Percentiles rank a stretch among this genome's conserved stretches.
Evolutionary conservation across 2,888 invertebrate species (phyloP).

Genomic region (Leptopilina myrica): DNA sequence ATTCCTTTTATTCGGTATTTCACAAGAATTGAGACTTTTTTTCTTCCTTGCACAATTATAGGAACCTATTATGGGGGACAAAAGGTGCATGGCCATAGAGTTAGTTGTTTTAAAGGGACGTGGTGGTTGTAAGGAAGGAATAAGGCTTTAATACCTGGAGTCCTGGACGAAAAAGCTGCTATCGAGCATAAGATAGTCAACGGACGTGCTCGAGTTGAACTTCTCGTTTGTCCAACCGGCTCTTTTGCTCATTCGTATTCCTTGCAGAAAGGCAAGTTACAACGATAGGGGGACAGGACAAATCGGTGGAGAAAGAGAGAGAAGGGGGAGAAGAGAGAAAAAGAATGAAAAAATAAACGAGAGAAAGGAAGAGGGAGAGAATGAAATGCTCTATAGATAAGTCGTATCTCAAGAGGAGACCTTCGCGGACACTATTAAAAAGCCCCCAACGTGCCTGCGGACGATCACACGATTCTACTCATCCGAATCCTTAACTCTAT

Average conservation of each 20-base stretch:
- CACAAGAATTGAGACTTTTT: neutral
- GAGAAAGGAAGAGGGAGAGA: conserved; percentile 28
- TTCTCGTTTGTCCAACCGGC: conserved; percentile 28
- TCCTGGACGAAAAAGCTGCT: conserved; percentile 34
- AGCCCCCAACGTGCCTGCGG: conserved; percentile 25
- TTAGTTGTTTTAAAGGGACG: neutral
- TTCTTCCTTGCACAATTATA: neutral
- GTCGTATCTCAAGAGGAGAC: conserved; percentile 41
- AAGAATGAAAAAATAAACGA: conserved; percentile 2
- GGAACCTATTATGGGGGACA: conserved; percentile 2
- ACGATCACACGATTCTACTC: conserved; percentile 27
- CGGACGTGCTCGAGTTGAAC: conserved; percentile 21
- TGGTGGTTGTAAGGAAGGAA: neutral
- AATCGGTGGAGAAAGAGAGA: conserved; percentile 10
- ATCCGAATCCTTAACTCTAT: conserved; percentile 27
- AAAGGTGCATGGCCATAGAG: neutral
- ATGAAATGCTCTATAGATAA: conserved; percentile 44
- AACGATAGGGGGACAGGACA: conserved; percentile 48
- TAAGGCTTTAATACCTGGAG: conserved; percentile 7
- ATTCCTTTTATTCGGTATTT: neutral
- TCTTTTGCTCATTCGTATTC: conserved; percentile 48
- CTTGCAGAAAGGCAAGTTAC: conserved; percentile 46
- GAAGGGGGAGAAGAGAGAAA: conserved; percentile 12
- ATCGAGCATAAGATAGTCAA: conserved; percentile 24
- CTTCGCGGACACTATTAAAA: conserved; percentile 49